Conservation (phyloP, 2,113 vertebrate genomes). For the Struthidea cinerea region DNA sequence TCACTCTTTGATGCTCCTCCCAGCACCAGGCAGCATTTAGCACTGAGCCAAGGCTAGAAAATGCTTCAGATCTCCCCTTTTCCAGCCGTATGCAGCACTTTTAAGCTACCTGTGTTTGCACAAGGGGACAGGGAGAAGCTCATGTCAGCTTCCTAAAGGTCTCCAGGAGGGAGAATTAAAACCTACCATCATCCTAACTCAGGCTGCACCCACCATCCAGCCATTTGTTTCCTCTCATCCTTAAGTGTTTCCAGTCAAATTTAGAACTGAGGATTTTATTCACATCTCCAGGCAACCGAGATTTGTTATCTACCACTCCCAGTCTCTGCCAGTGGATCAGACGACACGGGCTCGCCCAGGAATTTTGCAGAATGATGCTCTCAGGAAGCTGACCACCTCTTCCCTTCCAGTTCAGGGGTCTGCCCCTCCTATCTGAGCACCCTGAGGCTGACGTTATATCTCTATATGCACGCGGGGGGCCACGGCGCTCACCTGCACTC, state of each 20-base stretch:
- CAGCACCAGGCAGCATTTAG: not conserved
- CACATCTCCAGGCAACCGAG: not conserved
- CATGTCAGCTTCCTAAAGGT: not conserved
- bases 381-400: not conserved
- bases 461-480: rapidly evolving
- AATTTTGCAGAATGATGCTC: not conserved
- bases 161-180: not conserved
- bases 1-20: not conserved
- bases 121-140: not conserved
- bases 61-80: not conserved
- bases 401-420: rapidly evolving
- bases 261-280: not conserved
- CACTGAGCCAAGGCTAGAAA: not conserved
- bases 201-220: not conserved
- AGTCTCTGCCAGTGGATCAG: not conserved
- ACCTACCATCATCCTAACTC: not conserved
- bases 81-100: not conserved
- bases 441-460: rapidly evolving
- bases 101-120: not conserved
- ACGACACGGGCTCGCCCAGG: not conserved
- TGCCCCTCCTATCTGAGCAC: not conserved
- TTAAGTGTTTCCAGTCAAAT: not conserved
- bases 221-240: not conserved
- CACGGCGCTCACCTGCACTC: slow-evolving; percentile 63
- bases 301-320: not conserved